Base-by-base conservation (phyloP, 2,113 vertebrate genomes). In the Rhipidura dahli region DNA sequence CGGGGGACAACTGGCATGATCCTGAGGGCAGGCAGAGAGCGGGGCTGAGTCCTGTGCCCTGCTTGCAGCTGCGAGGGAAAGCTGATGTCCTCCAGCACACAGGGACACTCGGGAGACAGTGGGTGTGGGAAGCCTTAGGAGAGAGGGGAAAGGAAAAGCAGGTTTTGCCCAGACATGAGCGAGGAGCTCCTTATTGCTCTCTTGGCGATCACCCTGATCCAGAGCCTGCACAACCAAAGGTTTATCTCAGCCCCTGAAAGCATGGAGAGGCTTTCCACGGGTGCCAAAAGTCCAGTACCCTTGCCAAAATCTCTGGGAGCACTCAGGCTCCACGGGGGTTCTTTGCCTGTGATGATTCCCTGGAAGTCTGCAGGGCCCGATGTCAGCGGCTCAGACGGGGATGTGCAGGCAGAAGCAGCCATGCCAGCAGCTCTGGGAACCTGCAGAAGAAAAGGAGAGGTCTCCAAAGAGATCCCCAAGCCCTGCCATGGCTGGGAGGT, bases 311-410 rank as follows among this genome's bases (percentile, higher is more conserved):
- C 65, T 44, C 49, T 66, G 49, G 44, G 35, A 90, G 39, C 9
- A 3, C 61, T 54, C 1, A 1, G 27, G 39, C 44, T 90, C 47
- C 7, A 1, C 8, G 1, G 9, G 21, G 56, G 51, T 3, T 23
- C 54, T 47, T 49, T 33, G 63, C 24, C 63, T 64, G 33, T 2
- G 10, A 26, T 13, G 37, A 27, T 44, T 77, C 65, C 61, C 57
- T 33, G 23, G n/a, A 28, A 49, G 27, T 2, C 45, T 37, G 54
- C 44, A 3, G 6, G 26, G 27, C 37, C 22, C 0, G 0, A 18
- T 1, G 3, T 18, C 21, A 23, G 76, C 1, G 0, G 63, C 45
- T 77, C 57, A 37, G 23, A 70, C 0, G 2, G 54, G 47, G 28
- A 87, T 4, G 15, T 16, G 60, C 44, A 53, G 76, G 40, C 7